Conservation (phyloP, 2,888 invertebrate genomes). For the Metellina segmentata region DNA sequence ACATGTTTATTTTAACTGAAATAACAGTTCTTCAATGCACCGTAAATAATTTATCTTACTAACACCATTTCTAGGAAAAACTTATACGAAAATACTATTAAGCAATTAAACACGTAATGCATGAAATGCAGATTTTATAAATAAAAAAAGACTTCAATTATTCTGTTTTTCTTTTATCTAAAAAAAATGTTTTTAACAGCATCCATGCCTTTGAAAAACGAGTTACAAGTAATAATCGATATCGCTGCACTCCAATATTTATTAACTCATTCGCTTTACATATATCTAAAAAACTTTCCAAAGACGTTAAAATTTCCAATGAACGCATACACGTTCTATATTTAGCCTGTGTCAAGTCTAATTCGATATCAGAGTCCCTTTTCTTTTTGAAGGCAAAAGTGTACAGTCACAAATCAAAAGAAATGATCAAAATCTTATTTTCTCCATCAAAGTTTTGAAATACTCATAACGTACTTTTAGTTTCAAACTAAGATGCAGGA, state of each 20-base stretch:
- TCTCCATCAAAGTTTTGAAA: constrained; percentile 27
- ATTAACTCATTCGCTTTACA: background rate
- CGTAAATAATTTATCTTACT: no score
- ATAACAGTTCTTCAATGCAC: no score
- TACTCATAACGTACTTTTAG: constrained; percentile 28
- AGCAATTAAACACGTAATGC: no score
- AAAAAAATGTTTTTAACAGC: no score
- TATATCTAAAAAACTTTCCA: background rate
- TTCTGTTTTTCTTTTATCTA: no score
- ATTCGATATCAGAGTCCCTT: constrained; percentile 22
- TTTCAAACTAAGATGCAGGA: background rate
- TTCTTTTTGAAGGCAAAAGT: constrained; percentile 20
- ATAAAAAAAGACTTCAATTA: no score
- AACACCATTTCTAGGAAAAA: no score
- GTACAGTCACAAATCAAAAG: constrained; percentile 35
- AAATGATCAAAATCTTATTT: constrained; percentile 39
- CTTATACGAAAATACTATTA: no score
- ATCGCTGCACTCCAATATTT: background rate
- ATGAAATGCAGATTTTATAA: no score
- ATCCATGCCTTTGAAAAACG: background rate
- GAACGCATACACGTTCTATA: background rate
- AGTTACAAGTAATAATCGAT: background rate
- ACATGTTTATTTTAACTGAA: no score
- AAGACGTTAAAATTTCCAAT: background rate
- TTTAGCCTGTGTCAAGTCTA: constrained; percentile 16